Evolutionary conservation across 2,113 vertebrate genomes (phyloP), one percentile per base, ranked within the genome.

Genomic region (Leucoraja erinaceus): DNA sequence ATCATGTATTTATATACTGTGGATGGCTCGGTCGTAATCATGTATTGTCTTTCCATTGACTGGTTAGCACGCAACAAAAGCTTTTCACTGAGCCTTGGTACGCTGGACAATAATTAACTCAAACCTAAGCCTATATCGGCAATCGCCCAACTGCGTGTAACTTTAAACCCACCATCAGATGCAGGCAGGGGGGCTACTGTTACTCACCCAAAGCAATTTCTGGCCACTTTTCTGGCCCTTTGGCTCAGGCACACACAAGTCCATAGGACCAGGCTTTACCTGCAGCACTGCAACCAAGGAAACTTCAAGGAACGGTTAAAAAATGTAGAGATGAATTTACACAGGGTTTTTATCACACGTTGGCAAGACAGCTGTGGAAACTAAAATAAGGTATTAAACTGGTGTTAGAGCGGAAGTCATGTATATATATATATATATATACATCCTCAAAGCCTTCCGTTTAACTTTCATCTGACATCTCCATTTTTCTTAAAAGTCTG

Each of bases 381-480:
- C 66, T 72, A 54, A 68, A 86, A 33, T 33, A 22, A 72, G 70
- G 0, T 38, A 47, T 74, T 4, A 91, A 54, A 72, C n/a, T n/a
- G 38, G 38, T 74, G 90, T 54, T 11, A 70, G 0, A 11, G 66
- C 59, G 61, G 63, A 91, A 12, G 31, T 54, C 66, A 91, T 47
- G 66, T 16, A 72, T 54, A 54, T 54, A 54, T 54, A 54, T 54
- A 74, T 47, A 72, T 54, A 54, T 54, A 74, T 54, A 54, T 72
- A 38, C 33, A 72, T 22, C 10, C 38, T 31, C 38, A 54, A 22
- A 70, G 31, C 11, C 90, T 74, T 70, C 10, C 9, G 54, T 54
- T 74, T 74, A 72, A 91, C 83, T 88, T 88, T 31, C n/a, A 54
- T 72, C 90, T 47, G 68, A 91, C 22, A 47, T 74, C 66, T 47